Evolutionary conservation across 2,888 invertebrate species (phyloP).

Genomic region (Folsomia manolachei): DNA sequence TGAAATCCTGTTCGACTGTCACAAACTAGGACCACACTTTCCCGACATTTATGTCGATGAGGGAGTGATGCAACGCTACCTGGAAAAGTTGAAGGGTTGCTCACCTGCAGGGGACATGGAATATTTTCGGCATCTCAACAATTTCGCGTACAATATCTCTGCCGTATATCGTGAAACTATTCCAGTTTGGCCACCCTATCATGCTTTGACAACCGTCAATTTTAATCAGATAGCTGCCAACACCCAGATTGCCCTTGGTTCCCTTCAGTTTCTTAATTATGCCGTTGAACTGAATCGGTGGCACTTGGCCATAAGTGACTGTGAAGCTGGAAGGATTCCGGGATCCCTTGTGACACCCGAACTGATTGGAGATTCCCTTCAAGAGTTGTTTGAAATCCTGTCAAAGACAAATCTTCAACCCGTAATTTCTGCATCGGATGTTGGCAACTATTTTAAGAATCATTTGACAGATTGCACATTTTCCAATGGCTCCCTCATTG

Average conservation of each 20-base stretch:
- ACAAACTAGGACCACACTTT: conserved; percentile 28
- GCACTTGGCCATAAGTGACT: conserved; percentile 32
- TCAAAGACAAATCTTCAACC: conserved; percentile 10
- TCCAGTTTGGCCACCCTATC: conserved; percentile 29
- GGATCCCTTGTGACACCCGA: conserved; percentile 23
- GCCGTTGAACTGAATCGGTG: conserved; percentile 36
- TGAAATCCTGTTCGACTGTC: conserved; percentile 34
- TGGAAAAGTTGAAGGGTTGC: conserved; percentile 25
- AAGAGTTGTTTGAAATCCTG: conserved; percentile 24
- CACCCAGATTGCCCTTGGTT: conserved; percentile 22
- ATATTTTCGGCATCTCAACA: conserved; percentile 19
- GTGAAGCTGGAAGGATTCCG: conserved; percentile 32
- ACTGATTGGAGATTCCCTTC: conserved; percentile 21
- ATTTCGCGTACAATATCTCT: conserved; percentile 36
- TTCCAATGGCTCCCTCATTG: conserved; percentile 30
- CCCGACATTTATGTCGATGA: conserved; percentile 27
- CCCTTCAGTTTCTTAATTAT: conserved; percentile 27
- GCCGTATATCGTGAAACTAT: conserved; percentile 26
- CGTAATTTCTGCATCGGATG: conserved; percentile 18
- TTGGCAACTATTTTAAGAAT: conserved; percentile 30
- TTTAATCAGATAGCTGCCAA: conserved; percentile 30
- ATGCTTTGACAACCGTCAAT: no score
- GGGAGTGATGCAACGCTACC: conserved; percentile 23
- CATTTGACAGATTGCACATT: conserved; percentile 36
- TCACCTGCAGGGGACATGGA: conserved; percentile 22